Conservation (phyloP, 2,888 invertebrate genomes). For the Idaea biselata region DNA sequence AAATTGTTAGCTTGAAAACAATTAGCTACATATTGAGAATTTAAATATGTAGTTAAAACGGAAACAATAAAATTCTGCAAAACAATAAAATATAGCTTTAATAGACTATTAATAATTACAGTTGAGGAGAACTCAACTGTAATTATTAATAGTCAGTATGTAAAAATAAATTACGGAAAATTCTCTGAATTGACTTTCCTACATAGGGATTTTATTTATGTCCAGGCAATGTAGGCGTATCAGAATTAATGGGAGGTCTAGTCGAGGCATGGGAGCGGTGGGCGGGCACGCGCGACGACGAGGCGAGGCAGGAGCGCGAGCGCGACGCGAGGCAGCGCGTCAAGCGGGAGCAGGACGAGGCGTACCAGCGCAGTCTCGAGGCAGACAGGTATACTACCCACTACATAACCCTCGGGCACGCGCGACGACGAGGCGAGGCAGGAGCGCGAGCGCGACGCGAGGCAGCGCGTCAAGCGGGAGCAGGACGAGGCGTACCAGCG, state of each 20-base stretch:
- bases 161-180: too few relatives aligned
- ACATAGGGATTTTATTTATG: too few relatives aligned
- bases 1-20: too few relatives aligned
- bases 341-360: constrained; percentile 95
- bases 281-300: constrained; percentile 87
- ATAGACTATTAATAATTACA: too few relatives aligned
- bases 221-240: constrained; percentile 88
- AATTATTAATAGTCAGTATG: too few relatives aligned
- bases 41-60: too few relatives aligned
- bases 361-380: constrained; percentile 93
- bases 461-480: constrained; percentile 94
- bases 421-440: constrained; percentile 88
- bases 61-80: too few relatives aligned
- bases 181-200: too few relatives aligned
- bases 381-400: constrained; percentile 83
- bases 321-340: constrained; percentile 93
- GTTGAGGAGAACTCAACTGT: too few relatives aligned
- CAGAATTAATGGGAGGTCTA: constrained; percentile 91
- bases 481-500: constrained; percentile 96
- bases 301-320: constrained; percentile 92
- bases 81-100: too few relatives aligned
- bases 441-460: constrained; percentile 92
- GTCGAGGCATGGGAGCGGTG: constrained; percentile 94
- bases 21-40: too few relatives aligned
- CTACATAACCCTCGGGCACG: too few relatives aligned